These are phyloP conservation scores for Rosalia funebris DNA, from an alignment of 2,888 invertebrate genomes.

Conservation along the genomic window DNA sequence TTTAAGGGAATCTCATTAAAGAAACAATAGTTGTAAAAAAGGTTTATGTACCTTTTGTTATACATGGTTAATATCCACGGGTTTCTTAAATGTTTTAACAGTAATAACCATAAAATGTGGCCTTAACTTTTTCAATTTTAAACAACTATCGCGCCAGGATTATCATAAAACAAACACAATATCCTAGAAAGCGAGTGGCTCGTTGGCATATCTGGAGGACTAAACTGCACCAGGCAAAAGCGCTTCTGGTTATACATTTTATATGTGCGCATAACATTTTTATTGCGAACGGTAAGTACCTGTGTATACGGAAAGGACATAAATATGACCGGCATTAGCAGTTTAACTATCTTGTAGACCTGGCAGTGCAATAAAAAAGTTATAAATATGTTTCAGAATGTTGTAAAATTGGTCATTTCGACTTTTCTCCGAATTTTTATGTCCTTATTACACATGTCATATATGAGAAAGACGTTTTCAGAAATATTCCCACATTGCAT, in stretches of 20 bases:
- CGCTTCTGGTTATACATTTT: conserved; percentile 1
- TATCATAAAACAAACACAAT: conserved; percentile 10
- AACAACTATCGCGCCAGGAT: conserved; percentile 8
- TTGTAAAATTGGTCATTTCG: too few relatives aligned
- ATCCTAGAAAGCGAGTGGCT: background rate
- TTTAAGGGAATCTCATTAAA: too few relatives aligned
- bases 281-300: background rate
- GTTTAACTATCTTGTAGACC: too few relatives aligned
- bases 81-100: conserved; percentile 6
- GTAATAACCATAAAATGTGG: conserved; percentile 2
- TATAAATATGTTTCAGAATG: too few relatives aligned
- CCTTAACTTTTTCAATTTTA: conserved; percentile 9
- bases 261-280: conserved; percentile 5
- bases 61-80: background rate
- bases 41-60: too few relatives aligned
- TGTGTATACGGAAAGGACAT: background rate
- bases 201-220: background rate
- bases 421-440: too few relatives aligned
- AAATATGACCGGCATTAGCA: background rate
- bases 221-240: too few relatives aligned
- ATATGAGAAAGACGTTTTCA: too few relatives aligned
- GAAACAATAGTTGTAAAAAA: too few relatives aligned
- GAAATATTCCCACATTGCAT: too few relatives aligned
- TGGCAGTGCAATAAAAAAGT: too few relatives aligned
- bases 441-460: too few relatives aligned